Conservation (phyloP, 2,113 vertebrate genomes). For the Microcebus ravelobensis region DNA sequence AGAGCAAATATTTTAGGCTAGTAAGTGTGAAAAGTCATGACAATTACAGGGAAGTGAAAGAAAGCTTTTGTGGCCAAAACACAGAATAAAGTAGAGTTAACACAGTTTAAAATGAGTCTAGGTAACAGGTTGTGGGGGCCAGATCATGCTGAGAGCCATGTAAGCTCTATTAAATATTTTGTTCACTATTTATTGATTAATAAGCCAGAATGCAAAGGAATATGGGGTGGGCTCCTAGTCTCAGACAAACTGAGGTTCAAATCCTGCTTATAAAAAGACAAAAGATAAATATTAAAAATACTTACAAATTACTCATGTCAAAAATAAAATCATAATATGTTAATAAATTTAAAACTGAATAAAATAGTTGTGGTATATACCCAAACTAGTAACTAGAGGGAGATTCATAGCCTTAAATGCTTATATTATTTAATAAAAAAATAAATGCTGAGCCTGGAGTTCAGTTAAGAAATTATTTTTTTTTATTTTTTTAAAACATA, state of each 20-base stretch:
- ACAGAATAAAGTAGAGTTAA: not conserved
- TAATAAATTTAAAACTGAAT: too few species aligned
- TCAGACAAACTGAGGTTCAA: not conserved
- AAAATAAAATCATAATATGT: not conserved
- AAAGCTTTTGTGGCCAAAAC: not conserved
- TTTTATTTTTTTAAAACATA: too few species aligned
- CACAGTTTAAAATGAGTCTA: not conserved
- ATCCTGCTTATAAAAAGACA: not conserved
- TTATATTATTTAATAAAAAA: too few species aligned
- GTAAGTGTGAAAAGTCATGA: not conserved
- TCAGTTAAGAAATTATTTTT: not conserved
- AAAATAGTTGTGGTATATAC: too few species aligned
- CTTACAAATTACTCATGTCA: not conserved
- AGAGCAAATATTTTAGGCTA: not conserved
- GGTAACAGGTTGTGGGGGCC: not conserved
- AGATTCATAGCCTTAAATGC: too few species aligned
- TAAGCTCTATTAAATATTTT: not conserved
- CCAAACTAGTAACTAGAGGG: too few species aligned
- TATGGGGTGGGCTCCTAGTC: not conserved
- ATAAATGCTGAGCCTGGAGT: not conserved
- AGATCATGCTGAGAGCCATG: not conserved
- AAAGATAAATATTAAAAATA: not conserved
- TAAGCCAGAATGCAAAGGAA: not conserved
- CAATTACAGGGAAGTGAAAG: not conserved
- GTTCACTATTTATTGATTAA: not conserved